Evolutionary conservation across 1,140 invertebrate species (phyloP).

Genomic region (Drosophila equinoxialis): DNA sequence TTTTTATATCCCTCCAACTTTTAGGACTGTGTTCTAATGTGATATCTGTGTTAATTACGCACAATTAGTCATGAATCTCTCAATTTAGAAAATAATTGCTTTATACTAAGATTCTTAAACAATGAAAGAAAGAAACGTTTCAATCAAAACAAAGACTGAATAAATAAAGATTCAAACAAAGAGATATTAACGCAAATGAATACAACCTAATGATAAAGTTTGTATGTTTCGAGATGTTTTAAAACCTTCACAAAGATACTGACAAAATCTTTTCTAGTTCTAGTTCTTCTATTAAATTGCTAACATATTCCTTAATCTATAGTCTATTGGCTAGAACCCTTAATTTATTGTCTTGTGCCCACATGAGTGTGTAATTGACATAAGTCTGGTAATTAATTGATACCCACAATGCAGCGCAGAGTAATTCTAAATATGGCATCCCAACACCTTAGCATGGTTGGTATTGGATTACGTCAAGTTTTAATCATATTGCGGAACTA

Average conservation of each 20-base stretch:
- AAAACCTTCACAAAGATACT: too few relatives aligned
- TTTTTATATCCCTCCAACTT: neutral
- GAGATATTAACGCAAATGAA: neutral
- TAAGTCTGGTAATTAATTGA: slow-evolving; percentile 50
- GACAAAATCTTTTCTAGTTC: too few relatives aligned
- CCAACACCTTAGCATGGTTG: slow-evolving; percentile 39
- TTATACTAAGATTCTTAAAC: neutral
- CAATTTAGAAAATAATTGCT: too few relatives aligned
- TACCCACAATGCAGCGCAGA: slow-evolving; percentile 4
- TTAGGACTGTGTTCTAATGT: neutral
- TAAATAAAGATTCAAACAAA: neutral
- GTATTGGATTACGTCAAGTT: slow-evolving; percentile 66
- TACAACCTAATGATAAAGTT: neutral
- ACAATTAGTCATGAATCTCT: too few relatives aligned
- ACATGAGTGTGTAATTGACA: slow-evolving; percentile 53
- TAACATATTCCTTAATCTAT: too few relatives aligned
- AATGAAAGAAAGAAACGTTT: too few relatives aligned
- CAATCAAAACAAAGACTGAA: neutral
- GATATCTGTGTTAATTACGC: too few relatives aligned
- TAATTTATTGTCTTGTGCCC: slow-evolving; percentile 28
- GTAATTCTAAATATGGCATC: slow-evolving; percentile 51
- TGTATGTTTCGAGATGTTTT: too few relatives aligned
- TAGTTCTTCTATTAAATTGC: too few relatives aligned
- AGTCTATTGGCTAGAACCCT: neutral
- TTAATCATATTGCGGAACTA: slow-evolving; percentile 80